phyloP scores from a whole-genome alignment of 2,888 invertebrate species.

The Arenicola marina region DNA sequence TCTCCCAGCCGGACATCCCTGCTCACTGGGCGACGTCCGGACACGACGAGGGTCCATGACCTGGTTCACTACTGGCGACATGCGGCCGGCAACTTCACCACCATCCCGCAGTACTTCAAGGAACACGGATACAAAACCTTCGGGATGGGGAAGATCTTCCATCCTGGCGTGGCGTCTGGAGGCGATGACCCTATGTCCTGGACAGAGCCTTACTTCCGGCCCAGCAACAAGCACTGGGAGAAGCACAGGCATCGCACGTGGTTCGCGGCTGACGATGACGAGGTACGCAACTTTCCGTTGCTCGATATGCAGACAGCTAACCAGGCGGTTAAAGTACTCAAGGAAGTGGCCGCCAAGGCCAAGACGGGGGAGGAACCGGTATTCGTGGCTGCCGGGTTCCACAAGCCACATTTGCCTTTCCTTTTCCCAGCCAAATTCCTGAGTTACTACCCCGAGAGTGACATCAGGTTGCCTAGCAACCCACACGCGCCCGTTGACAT shows the following conservation, averaged over 20 bases:
- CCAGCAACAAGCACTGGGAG: conserved; percentile 24
- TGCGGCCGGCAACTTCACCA: conserved; percentile 23
- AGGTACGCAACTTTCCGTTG: conserved; percentile 22
- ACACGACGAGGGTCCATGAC: conserved; percentile 27
- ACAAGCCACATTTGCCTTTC: conserved; percentile 37
- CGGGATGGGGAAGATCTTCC: conserved; percentile 38
- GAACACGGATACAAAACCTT: conserved; percentile 20
- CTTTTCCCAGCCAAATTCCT: conserved; percentile 30
- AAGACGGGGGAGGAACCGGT: conserved; percentile 26
- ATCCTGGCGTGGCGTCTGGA: conserved; percentile 23
- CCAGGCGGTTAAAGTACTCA: conserved; percentile 21
- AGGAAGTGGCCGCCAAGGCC: conserved; percentile 8
- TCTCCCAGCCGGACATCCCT: conserved; percentile 21
- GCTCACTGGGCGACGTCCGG: conserved; percentile 26
- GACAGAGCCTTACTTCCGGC: conserved; percentile 19
- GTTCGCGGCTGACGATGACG: conserved; percentile 33
- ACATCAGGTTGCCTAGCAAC: conserved; percentile 35
- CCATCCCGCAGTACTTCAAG: conserved; percentile 26
- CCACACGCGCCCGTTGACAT: conserved; percentile 36
- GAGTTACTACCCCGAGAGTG: conserved; percentile 22
- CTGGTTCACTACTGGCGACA: conserved; percentile 16
- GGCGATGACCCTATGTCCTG: conserved; percentile 24
- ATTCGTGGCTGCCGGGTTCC: conserved; percentile 37
- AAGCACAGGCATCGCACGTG: conserved; percentile 28
- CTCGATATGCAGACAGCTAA: conserved; percentile 27